Evolutionary conservation across 2,797 vertebrate genomes (phyloP), one percentile per base, ranked within the genome.

Genomic region (Myotis pilosus): DNA sequence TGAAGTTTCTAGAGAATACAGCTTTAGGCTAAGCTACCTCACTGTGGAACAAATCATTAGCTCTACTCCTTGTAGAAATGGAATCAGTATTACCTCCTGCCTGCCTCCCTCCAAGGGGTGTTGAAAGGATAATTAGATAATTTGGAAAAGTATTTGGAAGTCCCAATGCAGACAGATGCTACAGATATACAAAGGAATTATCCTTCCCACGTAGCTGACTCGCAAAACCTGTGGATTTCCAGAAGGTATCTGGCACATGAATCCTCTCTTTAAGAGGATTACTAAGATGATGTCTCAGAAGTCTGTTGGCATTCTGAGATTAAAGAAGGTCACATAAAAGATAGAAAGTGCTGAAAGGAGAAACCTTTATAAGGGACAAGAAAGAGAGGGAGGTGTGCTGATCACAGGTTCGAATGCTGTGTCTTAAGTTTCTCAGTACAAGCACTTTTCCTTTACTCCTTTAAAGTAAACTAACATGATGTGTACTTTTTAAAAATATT

Each of bases 71-170:
- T 96, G 79, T 36, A 93, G 82, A 94, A 94, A 55, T 0, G 47
- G 44, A 79, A 60, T 47, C 71, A n/a, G 33, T n/a, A 49, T 84
- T 86, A 71, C 33, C 53, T 66, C 78, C 89, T 83, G 57, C 75
- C 38, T 92, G 44, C 64, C 75, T 92, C 62, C 19, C 75, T 92
- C 75, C 51, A 78, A 95, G 79, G n/a, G 57, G 90, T 38, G 17
- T 57, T 89, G 62, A 82, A 92, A 90, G 55, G 47, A 95, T 79
- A 88, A 96, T 90, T 93, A 95, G 93, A 78, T 86, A 72, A 94
- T 88, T 84, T 11, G 17, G 94, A 47, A 76, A 97, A 80, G 47
- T 41, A 64, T 72, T 64, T 89, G 88, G 60, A 89, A 88, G 30
- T 68, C 38, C 83, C 47, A 23, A 0, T 33, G 55, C 51, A 91